phyloP scores from a whole-genome alignment of 2,797 vertebrate species.

The Phrynocephalus guinanensis region DNA sequence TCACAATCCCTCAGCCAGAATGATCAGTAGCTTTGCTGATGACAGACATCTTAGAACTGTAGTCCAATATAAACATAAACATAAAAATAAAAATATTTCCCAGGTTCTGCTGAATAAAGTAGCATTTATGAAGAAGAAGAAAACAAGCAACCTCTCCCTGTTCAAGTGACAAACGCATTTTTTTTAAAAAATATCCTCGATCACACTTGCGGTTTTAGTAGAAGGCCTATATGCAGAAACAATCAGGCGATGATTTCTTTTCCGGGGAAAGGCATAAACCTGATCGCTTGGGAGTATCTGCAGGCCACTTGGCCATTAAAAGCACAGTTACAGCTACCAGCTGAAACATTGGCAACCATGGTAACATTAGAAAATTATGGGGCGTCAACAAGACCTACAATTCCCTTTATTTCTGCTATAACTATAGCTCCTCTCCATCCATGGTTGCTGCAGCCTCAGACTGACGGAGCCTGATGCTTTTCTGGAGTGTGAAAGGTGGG shows the following conservation, averaged over 20 bases:
- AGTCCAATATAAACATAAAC: no score
- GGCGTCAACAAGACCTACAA: background rate
- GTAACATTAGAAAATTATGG: background rate
- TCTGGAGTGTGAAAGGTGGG: background rate
- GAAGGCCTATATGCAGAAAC: background rate
- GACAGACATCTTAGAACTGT: no score
- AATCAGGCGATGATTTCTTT: background rate
- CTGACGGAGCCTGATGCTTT: background rate
- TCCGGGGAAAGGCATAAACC: background rate
- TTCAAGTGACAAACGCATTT: no score
- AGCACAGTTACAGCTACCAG: background rate
- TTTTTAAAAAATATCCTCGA: background rate
- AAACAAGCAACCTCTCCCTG: background rate
- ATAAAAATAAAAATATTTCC: no score
- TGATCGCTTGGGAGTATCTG: background rate
- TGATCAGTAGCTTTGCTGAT: no score
- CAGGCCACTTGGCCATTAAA: background rate
- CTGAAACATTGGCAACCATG: background rate
- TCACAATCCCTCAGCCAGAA: no score
- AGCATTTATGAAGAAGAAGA: background rate
- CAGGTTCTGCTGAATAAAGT: no score
- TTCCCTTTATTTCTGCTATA: background rate
- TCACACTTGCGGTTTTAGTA: background rate
- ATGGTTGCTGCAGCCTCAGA: background rate
- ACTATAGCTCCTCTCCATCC: background rate